These are phyloP conservation scores for Aythya fuligula DNA, from an alignment of 2,797 vertebrate species.

Conservation along the genomic window DNA sequence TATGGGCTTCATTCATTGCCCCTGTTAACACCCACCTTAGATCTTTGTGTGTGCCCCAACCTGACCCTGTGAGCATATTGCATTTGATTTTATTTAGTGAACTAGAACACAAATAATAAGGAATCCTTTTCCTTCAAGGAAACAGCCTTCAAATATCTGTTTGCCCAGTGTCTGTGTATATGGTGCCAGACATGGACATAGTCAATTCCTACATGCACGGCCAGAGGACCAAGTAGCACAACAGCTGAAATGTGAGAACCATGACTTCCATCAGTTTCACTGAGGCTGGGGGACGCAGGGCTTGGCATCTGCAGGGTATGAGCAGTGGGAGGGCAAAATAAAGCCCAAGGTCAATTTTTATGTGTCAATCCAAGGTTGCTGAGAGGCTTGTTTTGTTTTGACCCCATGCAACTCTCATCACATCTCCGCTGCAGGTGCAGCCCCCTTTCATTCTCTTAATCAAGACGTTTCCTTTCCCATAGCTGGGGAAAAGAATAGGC, in stretches of 20 bases:
- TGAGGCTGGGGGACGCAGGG: fast-evolving
- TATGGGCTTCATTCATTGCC: not conserved
- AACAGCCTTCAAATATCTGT: not conserved
- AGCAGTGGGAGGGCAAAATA: not conserved
- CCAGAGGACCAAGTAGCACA: not conserved
- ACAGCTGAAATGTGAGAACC: not conserved
- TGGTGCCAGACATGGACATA: not conserved
- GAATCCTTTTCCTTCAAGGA: not conserved
- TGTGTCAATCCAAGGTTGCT: not conserved
- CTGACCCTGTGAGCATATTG: not conserved
- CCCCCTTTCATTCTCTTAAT: not conserved
- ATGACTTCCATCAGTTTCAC: not conserved
- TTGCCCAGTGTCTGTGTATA: not conserved
- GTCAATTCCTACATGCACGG: not conserved
- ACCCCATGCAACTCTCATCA: not conserved
- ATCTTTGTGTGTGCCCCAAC: not conserved
- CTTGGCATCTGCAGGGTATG: not conserved
- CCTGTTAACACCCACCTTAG: not conserved
- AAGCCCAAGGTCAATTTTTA: not conserved
- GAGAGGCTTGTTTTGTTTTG: not conserved
- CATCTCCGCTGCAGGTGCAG: not conserved
- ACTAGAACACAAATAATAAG: not conserved
- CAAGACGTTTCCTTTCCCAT: slow-evolving; percentile 30
- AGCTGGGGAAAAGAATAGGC: not conserved
- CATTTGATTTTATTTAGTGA: slow-evolving; percentile 1